Base-by-base conservation (phyloP, 2,797 vertebrate species). In the Platyrinchus mystaceus region DNA sequence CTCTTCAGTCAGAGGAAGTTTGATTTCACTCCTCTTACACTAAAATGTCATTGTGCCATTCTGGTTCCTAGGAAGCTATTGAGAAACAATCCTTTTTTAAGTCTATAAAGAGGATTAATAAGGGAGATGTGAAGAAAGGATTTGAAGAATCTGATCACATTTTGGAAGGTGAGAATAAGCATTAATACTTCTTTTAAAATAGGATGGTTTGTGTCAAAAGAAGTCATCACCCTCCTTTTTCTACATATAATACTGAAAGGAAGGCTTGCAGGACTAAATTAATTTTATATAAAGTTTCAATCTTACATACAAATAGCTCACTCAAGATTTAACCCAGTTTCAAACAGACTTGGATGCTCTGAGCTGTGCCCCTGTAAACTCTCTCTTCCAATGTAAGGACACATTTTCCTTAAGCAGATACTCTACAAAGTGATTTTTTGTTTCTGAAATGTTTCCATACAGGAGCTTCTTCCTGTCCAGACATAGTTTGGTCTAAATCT, bases 111-210 rank as follows among this genome's bases (percentile, higher is more conserved):
- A 98, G 97, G 90, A 97, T 99, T 21, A 98, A 98, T 93, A 98
- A 97, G 23, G 99, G 99, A 94, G 97, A 99, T 87, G 93, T 99
- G 70, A 97, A 98, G 76, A 97, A 97, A 71, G 99, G 99, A 14
- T 99, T 99, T 97, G 97, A 98, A 73, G 98, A 99, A 94, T 98
- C 99, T 8, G 99, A 99, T 96, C 98, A 98, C 60, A 93, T 99
- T 83, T 91, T 99, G 85, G 98, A 99, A 97, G 99, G 99, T 99
- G 73, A 97, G 91, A 86, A 87, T 87, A 63, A 63, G 5, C 26
- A 52, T 34, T 63, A 71, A 50, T 41, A 27, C 17, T 53, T 27
- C 2, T 71, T 81, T 68, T 58, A 12, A 49, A 83, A 26, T 16
- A 75, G 8, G 10, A 22, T 36, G 10, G 8, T 46, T 84, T 44